A percentile compares a stretch with the other conserved stretches of the same genome.
These are phyloP conservation scores for Cranoglanis bouderius DNA, from an alignment of 2,113 vertebrate genomes.

Conservation along the genomic window DNA sequence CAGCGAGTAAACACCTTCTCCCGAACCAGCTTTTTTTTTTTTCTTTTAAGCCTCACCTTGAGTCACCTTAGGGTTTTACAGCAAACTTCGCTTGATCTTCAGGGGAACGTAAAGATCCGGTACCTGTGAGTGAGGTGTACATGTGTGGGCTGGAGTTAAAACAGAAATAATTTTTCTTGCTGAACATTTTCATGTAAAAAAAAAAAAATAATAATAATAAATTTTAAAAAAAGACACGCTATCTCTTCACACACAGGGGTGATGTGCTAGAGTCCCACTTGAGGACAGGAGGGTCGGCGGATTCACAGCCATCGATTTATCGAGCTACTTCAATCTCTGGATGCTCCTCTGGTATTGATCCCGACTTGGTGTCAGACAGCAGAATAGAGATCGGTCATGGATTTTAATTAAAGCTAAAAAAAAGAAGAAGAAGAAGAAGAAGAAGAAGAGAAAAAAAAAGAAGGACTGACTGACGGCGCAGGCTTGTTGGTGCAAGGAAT, in stretches of 20 bases:
- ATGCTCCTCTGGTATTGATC: constrained; percentile 68
- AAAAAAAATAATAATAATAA: no score
- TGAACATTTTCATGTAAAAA: not conserved
- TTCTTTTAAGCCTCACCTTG: not conserved
- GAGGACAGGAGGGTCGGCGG: constrained; percentile 54
- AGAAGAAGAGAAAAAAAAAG: no score
- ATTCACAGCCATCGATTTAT: constrained; percentile 68
- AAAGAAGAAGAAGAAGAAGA: constrained; percentile 47
- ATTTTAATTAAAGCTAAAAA: constrained; percentile 70
- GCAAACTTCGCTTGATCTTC: not conserved
- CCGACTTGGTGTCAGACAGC: constrained; percentile 66
- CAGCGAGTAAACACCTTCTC: not conserved
- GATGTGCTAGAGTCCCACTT: constrained; percentile 56
- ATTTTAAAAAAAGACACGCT: not conserved
- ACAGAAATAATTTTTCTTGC: not conserved
- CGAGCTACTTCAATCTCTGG: constrained; percentile 66
- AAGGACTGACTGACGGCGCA: constrained; percentile 67
- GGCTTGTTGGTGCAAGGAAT: constrained; percentile 66
- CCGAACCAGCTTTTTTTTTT: not conserved
- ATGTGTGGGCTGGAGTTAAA: not conserved
- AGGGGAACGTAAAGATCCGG: not conserved
- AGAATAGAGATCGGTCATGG: constrained; percentile 65
- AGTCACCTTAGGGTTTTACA: not conserved
- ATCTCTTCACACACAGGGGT: not conserved
- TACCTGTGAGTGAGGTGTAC: not conserved